A percentile compares a stretch with the other conserved stretches of the same genome.
These are phyloP conservation scores for Parnassius glacialis DNA, from an alignment of 2,888 invertebrate species.

Conservation along the genomic window DNA sequence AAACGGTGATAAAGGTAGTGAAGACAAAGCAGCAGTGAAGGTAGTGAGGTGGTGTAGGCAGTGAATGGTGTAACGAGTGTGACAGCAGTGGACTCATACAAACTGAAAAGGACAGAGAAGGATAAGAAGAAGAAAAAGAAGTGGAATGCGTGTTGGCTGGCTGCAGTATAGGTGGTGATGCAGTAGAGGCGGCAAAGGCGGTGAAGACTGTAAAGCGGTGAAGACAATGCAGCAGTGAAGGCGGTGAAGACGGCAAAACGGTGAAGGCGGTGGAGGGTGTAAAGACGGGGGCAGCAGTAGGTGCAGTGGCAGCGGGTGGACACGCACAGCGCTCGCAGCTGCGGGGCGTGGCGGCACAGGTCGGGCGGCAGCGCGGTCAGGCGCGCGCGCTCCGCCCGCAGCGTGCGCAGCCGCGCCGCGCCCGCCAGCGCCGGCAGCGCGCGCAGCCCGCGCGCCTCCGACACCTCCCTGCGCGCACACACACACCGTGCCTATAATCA, in stretches of 20 bases:
- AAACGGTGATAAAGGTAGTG: no score
- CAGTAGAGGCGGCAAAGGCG: no score
- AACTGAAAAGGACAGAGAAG: no score
- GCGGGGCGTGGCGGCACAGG: slow-evolving; percentile 89
- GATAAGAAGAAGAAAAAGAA: no score
- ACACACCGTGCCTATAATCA: not conserved
- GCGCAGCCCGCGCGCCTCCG: slow-evolving; percentile 90
- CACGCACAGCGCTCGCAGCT: slow-evolving; percentile 92
- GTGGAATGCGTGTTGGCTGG: no score
- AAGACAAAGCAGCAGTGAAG: no score
- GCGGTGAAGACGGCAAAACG: no score
- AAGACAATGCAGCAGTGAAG: no score
- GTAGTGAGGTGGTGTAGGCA: no score
- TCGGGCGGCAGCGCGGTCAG: slow-evolving; percentile 85
- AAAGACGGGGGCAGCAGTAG: not conserved
- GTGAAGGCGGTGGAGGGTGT: not conserved
- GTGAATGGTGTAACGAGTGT: not conserved
- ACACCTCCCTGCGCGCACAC: slow-evolving; percentile 85
- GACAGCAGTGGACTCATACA: not conserved
- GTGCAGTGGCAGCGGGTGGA: not conserved
- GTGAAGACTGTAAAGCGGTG: no score
- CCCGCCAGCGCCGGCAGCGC: slow-evolving; percentile 92
- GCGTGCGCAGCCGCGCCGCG: slow-evolving; percentile 87
- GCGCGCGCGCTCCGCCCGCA: slow-evolving; percentile 91
- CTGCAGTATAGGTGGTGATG: no score